Conservation (phyloP, 2,797 vertebrate species). For the Craterocephalus amniculus region DNA sequence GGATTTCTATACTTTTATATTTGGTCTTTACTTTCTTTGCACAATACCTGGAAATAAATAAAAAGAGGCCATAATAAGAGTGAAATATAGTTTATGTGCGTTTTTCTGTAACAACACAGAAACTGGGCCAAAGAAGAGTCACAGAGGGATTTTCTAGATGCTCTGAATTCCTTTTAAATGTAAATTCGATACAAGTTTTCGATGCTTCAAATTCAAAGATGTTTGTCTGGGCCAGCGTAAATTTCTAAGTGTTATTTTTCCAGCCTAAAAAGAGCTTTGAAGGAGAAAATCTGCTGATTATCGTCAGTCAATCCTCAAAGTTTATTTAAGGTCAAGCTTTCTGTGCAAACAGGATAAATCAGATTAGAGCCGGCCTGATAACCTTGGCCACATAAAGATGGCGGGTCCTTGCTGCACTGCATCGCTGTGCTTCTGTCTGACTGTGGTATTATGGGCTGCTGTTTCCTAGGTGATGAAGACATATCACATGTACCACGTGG, state of each 20-base stretch:
- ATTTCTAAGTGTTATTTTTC: neutral
- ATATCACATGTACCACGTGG: constrained; percentile 97
- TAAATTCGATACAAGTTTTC: neutral
- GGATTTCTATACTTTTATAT: too few relatives aligned
- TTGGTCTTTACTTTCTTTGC: neutral
- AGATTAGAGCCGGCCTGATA: constrained; percentile 20
- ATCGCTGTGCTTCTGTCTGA: constrained; percentile 7
- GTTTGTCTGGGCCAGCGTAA: neutral
- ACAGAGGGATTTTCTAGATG: neutral
- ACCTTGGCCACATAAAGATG: constrained; percentile 22
- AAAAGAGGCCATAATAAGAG: neutral
- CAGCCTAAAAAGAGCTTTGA: neutral
- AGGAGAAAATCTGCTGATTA: constrained; percentile 6
- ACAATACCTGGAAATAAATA: neutral
- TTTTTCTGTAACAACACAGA: constrained; percentile 1
- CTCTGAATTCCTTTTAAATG: constrained; percentile 16
- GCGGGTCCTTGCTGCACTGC: neutral
- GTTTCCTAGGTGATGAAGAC: constrained; percentile 96
- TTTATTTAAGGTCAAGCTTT: constrained; percentile 40
- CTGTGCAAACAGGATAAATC: constrained; percentile 32
- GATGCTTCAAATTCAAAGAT: constrained; percentile 2
- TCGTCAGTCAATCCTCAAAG: constrained; percentile 3
- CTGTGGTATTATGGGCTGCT: constrained; percentile 18
- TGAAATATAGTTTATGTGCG: constrained; percentile 1
- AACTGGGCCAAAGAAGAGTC: constrained; percentile 2